A percentile compares a stretch with the other conserved stretches of the same genome.
phyloP scores from a whole-genome alignment of 2,113 vertebrate genomes.

The Pluvialis apricaria region DNA sequence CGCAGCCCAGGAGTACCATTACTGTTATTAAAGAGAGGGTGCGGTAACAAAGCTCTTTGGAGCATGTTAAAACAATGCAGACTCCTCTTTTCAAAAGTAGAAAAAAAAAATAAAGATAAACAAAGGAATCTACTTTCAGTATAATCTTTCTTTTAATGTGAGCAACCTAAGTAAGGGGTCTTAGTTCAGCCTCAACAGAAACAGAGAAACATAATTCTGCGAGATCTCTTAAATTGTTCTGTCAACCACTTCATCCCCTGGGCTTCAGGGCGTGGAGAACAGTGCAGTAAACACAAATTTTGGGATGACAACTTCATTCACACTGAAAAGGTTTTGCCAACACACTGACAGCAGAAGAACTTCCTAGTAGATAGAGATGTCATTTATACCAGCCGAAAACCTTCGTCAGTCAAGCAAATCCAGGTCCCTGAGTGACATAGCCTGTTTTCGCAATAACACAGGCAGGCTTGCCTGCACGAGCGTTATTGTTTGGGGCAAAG shows the following conservation, averaged over 20 bases:
- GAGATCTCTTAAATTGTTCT: neutral
- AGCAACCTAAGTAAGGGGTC: neutral
- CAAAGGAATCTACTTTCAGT: neutral
- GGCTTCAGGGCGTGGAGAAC: neutral
- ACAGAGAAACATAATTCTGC: neutral
- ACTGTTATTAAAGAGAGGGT: neutral
- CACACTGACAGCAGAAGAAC: neutral
- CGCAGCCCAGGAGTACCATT: neutral
- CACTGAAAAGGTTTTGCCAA: neutral
- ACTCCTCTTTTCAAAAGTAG: neutral
- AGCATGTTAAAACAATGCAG: neutral
- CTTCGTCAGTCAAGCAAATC: neutral
- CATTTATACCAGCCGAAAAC: neutral
- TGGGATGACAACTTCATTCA: neutral
- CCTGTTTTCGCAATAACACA: accelerated
- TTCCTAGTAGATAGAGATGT: neutral
- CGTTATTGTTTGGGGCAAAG: neutral
- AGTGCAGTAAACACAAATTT: neutral
- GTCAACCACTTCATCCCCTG: neutral
- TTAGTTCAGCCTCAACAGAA: neutral
- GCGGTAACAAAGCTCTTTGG: neutral
- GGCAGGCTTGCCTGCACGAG: neutral
- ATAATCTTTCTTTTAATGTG: neutral
- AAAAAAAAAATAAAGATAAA: neutral
- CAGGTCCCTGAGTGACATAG: neutral